Percentiles rank a stretch among this genome's conserved stretches.
Evolutionary conservation across 2,113 vertebrate genomes (phyloP).

Genomic region (Cryptotis parvus): DNA sequence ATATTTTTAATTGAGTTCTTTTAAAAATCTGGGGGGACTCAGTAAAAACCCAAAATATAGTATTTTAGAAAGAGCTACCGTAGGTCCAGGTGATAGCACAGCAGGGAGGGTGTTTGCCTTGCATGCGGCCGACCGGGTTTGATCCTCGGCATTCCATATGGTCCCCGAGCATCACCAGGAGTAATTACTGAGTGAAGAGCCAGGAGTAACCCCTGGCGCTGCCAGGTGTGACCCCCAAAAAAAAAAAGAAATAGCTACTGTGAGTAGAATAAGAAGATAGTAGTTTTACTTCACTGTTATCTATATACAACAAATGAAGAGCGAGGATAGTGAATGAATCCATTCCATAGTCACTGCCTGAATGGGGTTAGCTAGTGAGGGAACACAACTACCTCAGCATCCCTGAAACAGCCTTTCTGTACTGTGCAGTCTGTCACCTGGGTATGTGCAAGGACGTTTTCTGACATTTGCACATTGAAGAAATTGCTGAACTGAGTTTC

Average conservation of each 20-base stretch:
- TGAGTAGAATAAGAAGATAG: neutral
- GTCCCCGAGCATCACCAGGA: too few relatives aligned
- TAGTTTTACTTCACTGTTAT: slow-evolving; percentile 11
- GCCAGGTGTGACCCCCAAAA: too few relatives aligned
- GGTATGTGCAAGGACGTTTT: neutral
- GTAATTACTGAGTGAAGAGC: too few relatives aligned
- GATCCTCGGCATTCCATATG: too few relatives aligned
- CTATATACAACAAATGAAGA: neutral
- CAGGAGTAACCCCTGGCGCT: too few relatives aligned
- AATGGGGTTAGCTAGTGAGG: neutral
- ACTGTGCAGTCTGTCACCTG: neutral
- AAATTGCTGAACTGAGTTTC: neutral
- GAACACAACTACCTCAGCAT: neutral
- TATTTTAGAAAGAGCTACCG: neutral
- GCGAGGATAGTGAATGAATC: neutral
- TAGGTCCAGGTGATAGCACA: too few relatives aligned
- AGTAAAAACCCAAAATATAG: neutral
- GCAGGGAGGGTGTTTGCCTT: too few relatives aligned
- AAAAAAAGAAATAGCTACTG: neutral
- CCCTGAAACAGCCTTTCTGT: neutral
- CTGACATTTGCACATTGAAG: neutral
- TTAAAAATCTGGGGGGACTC: neutral
- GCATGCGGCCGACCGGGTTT: too few relatives aligned
- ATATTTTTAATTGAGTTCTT: neutral
- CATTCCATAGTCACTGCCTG: neutral